These are phyloP conservation scores for Notodonta dromedarius DNA, from an alignment of 2,888 invertebrate genomes.

Conservation along the genomic window DNA sequence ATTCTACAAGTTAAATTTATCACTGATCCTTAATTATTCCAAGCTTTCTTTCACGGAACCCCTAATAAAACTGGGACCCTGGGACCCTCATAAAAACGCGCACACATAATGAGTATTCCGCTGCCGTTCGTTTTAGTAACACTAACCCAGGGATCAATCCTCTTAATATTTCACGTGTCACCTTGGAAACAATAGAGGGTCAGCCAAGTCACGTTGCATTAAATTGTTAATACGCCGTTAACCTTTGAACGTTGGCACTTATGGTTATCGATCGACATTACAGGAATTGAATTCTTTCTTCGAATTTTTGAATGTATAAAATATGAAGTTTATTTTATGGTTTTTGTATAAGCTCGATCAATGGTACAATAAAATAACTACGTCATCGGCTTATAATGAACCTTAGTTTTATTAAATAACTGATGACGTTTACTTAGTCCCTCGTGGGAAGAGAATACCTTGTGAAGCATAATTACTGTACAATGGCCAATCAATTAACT, in stretches of 20 bases:
- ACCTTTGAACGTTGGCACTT: conserved; percentile 52
- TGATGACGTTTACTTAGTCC: no score
- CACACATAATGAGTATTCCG: conserved; percentile 27
- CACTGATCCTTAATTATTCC: conserved; percentile 15
- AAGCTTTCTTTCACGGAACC: conserved; percentile 8
- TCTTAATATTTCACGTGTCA: conserved; percentile 46
- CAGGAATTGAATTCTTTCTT: conserved; percentile 19
- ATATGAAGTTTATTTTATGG: not conserved
- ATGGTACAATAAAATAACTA: no score
- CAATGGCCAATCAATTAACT: no score
- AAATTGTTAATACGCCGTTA: conserved; percentile 59
- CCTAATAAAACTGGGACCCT: conserved; percentile 7
- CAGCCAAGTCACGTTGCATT: conserved; percentile 50
- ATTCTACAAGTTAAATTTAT: no score
- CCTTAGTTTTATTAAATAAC: no score
- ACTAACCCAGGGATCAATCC: conserved; percentile 17
- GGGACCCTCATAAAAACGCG: conserved; percentile 34
- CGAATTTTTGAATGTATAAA: not conserved
- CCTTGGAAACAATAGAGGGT: conserved; percentile 54
- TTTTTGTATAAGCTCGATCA: not conserved
- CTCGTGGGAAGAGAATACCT: no score
- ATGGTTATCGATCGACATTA: conserved; percentile 44
- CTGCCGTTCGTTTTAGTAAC: conserved; percentile 18
- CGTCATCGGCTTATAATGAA: no score
- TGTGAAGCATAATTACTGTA: no score